A percentile compares a stretch with the other conserved stretches of the same genome.
phyloP scores from a whole-genome alignment of 2,797 vertebrate genomes.

The Gymnocypris eckloni region DNA sequence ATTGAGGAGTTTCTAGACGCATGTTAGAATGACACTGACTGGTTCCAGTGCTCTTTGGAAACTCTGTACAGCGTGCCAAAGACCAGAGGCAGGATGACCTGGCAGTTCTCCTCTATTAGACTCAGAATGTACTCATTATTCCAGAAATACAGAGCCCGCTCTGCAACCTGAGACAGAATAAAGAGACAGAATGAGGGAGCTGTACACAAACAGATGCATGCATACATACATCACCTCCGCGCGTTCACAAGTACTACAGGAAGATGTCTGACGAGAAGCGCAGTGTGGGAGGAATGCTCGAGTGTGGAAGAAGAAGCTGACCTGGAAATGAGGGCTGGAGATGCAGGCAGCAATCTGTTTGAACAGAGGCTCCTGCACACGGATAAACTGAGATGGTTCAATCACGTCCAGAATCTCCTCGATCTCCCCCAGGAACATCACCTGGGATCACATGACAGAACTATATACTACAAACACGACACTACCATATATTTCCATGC shows the following conservation, averaged over 20 bases:
- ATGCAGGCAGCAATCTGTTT: constrained; percentile 91
- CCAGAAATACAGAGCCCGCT: constrained; percentile 97
- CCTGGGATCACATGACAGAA: constrained; percentile 65
- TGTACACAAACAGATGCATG: not conserved
- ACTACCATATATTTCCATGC: not conserved
- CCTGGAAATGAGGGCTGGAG: constrained; percentile 95
- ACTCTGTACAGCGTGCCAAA: constrained; percentile 92
- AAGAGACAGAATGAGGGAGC: constrained; percentile 2
- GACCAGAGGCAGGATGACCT: constrained; percentile 92
- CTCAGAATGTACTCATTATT: constrained; percentile 96
- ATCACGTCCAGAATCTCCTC: constrained; percentile 94
- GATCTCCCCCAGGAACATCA: constrained; percentile 92
- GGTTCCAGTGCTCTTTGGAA: constrained; percentile 97
- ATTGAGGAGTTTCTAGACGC: not conserved
- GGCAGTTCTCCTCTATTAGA: constrained; percentile 95
- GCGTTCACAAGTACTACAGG: not conserved
- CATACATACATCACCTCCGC: constrained; percentile 1
- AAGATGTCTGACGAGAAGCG: not conserved
- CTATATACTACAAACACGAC: not conserved
- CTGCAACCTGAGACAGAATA: constrained; percentile 83
- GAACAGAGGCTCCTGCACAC: constrained; percentile 92
- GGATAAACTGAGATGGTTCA: constrained; percentile 92
- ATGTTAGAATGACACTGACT: constrained; percentile 78
- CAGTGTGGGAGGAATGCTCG: constrained; percentile 9
- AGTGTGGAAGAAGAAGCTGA: constrained; percentile 46